A percentile compares a stretch with the other conserved stretches of the same genome.
Conservation (phyloP, 2,113 vertebrate genomes). For the Glaucomys volans region DNA sequence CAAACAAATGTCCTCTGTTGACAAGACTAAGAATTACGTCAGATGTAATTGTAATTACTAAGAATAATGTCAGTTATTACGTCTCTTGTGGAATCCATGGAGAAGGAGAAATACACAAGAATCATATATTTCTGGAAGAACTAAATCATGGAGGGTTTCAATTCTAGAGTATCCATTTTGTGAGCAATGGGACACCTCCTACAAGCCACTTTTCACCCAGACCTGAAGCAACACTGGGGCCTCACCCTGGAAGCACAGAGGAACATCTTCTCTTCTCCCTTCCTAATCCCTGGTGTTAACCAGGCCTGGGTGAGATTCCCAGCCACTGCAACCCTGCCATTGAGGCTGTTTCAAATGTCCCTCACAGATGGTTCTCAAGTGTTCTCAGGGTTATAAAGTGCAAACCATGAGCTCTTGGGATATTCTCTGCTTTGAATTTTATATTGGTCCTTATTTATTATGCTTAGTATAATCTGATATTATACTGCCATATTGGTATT, state of each 20-base stretch:
- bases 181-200: not conserved
- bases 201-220: not conserved
- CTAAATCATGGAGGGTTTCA: conserved; percentile 3
- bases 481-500: not conserved
- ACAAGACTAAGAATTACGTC: not conserved
- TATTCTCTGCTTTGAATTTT: conserved; percentile 22
- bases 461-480: not conserved
- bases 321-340: rapidly evolving
- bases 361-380: not conserved
- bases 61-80: not conserved
- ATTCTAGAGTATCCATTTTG: not conserved
- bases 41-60: too few relatives aligned
- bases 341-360: not conserved
- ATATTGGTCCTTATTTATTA: not conserved
- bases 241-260: not conserved
- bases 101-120: conserved; percentile 2
- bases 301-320: not conserved
- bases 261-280: not conserved
- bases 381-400: not conserved
- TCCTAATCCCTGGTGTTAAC: not conserved
- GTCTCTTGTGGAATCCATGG: not conserved
- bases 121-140: not conserved
- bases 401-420: not conserved
- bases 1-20: not conserved
- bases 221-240: not conserved